Evolutionary conservation across 2,888 invertebrate species (phyloP), one percentile per base, ranked within the genome.

Genomic region (Hyposoter dolosus): DNA sequence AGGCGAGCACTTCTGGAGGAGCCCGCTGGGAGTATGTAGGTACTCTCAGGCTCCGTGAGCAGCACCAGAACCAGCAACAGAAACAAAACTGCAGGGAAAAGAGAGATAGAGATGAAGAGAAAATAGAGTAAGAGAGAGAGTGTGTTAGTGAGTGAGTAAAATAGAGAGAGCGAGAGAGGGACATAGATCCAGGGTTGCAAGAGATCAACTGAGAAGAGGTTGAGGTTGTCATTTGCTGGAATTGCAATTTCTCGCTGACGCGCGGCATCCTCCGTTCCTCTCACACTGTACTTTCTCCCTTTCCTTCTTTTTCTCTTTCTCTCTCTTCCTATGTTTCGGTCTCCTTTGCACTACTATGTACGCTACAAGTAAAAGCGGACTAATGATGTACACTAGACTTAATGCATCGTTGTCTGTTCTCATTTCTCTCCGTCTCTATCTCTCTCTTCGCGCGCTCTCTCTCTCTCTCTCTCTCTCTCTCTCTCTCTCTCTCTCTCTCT

Each of bases 161-260:
- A 45, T 32, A 6, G 28, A 28, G 40, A 17, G 10, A 19, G 56
- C 19, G 45, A 66, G 81, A 66, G 81, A 28, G 82, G 50, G 66
- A 68, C 69, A 47, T 5, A 74, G 9, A 75, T 19, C 40, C 28
- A 47, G 28, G 56, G 84, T 72, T 84, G 72, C 71, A 84, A 74
- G 77, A 82, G 87, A 88, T 82, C 82, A 85, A 84, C 80, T 84
- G 84, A 72, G 87, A 35, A 77, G 69, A 72, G 71, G 72, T 65
- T 81, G 83, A 72, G 80, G 90, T 89, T 91, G 91, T 91, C 90
- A 92, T 92, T 92, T 90, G 90, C 90, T 90, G 90, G 89, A 92
- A 92, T 92, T 91, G 91, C 91, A 90, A 91, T 91, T 91, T 91
- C 91, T 90, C 90, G 92, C 91, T 92, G 91, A 92, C 92, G 90